A percentile compares a stretch with the other conserved stretches of the same genome.
Conservation (phyloP, 2,888 invertebrate genomes). For the Embidobia sp. region DNA sequence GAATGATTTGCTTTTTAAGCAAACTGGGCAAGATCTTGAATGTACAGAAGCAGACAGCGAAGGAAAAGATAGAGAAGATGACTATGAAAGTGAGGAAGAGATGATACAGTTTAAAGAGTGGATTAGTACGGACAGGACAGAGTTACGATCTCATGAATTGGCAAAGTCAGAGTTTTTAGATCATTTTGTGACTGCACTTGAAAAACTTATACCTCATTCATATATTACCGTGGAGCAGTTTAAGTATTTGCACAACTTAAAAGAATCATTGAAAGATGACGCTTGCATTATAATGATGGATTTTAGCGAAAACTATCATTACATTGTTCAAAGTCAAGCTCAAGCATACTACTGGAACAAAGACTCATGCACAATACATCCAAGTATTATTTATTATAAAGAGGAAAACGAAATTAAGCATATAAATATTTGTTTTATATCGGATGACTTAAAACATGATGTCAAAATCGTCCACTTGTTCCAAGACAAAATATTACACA, state of each 20-base stretch:
- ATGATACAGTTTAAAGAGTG: conserved; percentile 22
- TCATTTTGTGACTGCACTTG: not conserved
- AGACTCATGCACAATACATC: conserved; percentile 29
- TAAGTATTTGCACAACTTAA: not conserved
- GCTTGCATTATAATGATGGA: conserved; percentile 30
- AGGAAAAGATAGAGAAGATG: not conserved
- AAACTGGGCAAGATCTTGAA: not conserved
- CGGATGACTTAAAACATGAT: conserved; percentile 42
- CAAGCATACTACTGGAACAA: conserved; percentile 45
- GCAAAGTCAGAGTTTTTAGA: not conserved
- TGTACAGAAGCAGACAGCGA: too few species aligned
- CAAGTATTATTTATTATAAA: conserved; percentile 32
- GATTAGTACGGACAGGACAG: conserved; percentile 10
- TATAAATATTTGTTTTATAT: conserved; percentile 22
- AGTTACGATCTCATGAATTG: not conserved
- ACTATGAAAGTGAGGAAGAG: conserved; percentile 12
- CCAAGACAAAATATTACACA: conserved; percentile 8
- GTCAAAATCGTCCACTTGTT: conserved; percentile 20
- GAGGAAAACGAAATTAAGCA: conserved; percentile 11
- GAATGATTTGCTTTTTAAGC: not conserved
- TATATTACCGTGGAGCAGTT: conserved; percentile 6
- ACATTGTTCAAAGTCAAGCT: conserved; percentile 23
- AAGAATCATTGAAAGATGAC: conserved; percentile 5
- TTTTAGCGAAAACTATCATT: conserved; percentile 39
- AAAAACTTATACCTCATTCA: conserved; percentile 3